Percentiles rank a stretch among this genome's conserved stretches.
Evolutionary conservation across 2,113 vertebrate genomes (phyloP).

Genomic region (Eubucco bourcierii): DNA sequence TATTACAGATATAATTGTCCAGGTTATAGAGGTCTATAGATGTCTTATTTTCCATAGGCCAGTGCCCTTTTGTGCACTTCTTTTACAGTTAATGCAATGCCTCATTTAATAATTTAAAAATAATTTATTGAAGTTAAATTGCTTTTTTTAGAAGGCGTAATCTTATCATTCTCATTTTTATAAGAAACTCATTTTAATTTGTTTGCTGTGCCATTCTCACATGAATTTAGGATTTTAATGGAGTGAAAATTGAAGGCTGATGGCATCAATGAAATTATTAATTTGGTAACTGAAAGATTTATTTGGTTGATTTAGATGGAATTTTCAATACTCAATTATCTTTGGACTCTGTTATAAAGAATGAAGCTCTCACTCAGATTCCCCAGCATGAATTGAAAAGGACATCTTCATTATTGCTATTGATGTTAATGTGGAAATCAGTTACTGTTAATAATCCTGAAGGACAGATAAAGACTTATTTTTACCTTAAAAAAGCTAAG

Average conservation of each 20-base stretch:
- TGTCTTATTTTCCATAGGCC: conserved; percentile 71
- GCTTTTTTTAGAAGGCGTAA: conserved; percentile 74
- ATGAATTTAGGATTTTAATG: conserved; percentile 77
- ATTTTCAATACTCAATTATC: conserved; percentile 72
- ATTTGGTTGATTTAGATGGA: conserved; percentile 76
- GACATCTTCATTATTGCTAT: conserved; percentile 70
- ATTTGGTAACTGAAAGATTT: conserved; percentile 74
- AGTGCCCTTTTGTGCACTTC: conserved; percentile 66
- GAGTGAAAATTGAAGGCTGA: conserved; percentile 72
- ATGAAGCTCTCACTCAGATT: conserved; percentile 60
- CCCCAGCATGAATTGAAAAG: conserved; percentile 53
- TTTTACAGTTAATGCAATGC: conserved; percentile 74
- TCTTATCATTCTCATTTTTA: conserved; percentile 77
- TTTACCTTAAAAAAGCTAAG: conserved; percentile 51
- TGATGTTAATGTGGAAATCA: conserved; percentile 65
- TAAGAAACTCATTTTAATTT: conserved; percentile 79
- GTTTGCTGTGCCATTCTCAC: conserved; percentile 70
- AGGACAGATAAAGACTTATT: conserved; percentile 60
- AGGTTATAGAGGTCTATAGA: conserved; percentile 64
- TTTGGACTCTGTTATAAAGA: conserved; percentile 67
- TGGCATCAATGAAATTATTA: conserved; percentile 78
- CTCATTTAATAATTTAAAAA: conserved; percentile 78
- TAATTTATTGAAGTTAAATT: conserved; percentile 81
- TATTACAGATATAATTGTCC: conserved; percentile 72
- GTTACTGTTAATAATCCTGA: conserved; percentile 64